These are phyloP conservation scores for Corbicula japonica DNA, from an alignment of 2,888 invertebrate species.

Conservation along the genomic window DNA sequence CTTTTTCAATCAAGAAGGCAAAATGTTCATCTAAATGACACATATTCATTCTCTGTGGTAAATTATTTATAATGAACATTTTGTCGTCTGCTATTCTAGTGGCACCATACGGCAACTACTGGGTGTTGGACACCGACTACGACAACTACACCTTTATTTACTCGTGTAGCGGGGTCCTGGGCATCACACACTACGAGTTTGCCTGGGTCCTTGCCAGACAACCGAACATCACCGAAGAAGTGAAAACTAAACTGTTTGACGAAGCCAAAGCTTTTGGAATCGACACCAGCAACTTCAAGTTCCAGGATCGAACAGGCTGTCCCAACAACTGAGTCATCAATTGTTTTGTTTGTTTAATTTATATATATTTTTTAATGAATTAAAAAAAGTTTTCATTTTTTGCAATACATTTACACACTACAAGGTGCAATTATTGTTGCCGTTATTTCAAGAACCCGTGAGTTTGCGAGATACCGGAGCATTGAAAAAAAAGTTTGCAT, in stretches of 20 bases:
- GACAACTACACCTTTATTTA: conserved; percentile 72
- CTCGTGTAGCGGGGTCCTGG: conserved; percentile 69
- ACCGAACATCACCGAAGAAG: conserved; percentile 59
- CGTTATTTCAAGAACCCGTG: too few relatives aligned
- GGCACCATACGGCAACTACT: conserved; percentile 73
- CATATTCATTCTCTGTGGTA: too few relatives aligned
- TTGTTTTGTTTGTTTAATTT: conserved; percentile 2
- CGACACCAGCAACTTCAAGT: conserved; percentile 59
- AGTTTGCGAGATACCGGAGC: too few relatives aligned
- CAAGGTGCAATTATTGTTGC: too few relatives aligned
- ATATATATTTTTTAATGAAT: background rate
- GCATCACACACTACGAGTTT: conserved; percentile 73
- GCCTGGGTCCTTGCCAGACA: conserved; percentile 74
- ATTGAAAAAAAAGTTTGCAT: too few relatives aligned
- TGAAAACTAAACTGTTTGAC: conserved; percentile 58
- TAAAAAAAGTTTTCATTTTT: background rate
- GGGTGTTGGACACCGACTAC: conserved; percentile 77
- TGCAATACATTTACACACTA: too few relatives aligned
- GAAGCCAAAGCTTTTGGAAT: conserved; percentile 63
- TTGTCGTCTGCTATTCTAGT: too few relatives aligned
- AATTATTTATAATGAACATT: too few relatives aligned
- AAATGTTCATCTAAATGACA: too few relatives aligned
- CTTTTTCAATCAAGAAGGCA: too few relatives aligned
- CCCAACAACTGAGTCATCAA: conserved; percentile 25
- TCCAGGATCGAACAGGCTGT: conserved; percentile 64